A percentile compares a stretch with the other conserved stretches of the same genome.
These are phyloP conservation scores for Cynoglossus semilaevis DNA, from an alignment of 2,113 vertebrate species.

Conservation along the genomic window DNA sequence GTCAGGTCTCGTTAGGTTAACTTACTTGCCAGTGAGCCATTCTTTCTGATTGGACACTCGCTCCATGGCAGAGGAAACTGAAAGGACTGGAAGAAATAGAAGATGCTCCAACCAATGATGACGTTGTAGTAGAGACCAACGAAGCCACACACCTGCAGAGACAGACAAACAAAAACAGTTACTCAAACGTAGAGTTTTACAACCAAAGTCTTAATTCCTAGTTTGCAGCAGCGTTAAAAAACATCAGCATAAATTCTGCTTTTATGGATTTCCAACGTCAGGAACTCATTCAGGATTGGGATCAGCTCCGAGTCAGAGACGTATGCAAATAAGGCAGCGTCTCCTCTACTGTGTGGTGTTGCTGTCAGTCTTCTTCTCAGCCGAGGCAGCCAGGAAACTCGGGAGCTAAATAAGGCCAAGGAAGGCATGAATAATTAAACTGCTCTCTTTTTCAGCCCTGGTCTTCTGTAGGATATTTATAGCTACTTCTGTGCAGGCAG, in stretches of 20 bases:
- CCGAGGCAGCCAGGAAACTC: slow-evolving; percentile 51
- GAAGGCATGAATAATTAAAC: slow-evolving; percentile 76
- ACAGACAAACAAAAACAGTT: slow-evolving; percentile 19
- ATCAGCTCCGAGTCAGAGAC: background rate
- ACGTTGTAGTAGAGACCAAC: slow-evolving; percentile 98
- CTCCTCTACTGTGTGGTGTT: slow-evolving; percentile 17
- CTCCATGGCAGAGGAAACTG: slow-evolving; percentile 97
- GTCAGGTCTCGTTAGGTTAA: slow-evolving; percentile 18
- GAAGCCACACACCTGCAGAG: slow-evolving; percentile 89
- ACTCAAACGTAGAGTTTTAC: too few relatives aligned
- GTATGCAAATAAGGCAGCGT: slow-evolving; percentile 17
- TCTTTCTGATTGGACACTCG: slow-evolving; percentile 87
- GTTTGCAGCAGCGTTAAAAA: background rate
- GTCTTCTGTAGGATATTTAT: slow-evolving; percentile 72
- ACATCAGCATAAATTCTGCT: background rate
- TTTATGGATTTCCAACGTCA: background rate
- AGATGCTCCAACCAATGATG: slow-evolving; percentile 99
- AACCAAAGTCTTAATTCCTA: too few relatives aligned
- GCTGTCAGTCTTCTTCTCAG: slow-evolving; percentile 42
- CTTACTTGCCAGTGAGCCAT: slow-evolving; percentile 86
- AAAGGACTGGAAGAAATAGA: slow-evolving; percentile 99
- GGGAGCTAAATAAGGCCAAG: slow-evolving; percentile 59
- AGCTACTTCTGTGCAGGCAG: slow-evolving; percentile 51
- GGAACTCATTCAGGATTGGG: too few relatives aligned
- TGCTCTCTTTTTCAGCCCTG: slow-evolving; percentile 57